Evolutionary conservation across 2,113 vertebrate genomes (phyloP).

Genomic region (Brevimyrus niger): DNA sequence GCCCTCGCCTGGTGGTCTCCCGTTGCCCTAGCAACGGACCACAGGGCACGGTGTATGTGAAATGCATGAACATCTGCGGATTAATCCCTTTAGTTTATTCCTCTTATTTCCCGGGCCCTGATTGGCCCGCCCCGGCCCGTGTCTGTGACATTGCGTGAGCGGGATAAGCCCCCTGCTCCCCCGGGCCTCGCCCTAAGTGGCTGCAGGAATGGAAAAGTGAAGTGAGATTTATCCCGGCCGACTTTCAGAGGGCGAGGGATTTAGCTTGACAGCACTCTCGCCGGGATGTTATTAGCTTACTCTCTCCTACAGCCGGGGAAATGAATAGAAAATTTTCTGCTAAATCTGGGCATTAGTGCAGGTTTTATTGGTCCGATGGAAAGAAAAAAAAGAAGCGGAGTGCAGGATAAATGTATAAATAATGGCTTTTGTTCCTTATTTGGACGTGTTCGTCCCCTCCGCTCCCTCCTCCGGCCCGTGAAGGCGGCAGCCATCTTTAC

Average conservation of each 20-base stretch:
- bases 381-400: constrained; percentile 41
- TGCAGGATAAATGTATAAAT: constrained; percentile 29
- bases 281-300: constrained; percentile 47
- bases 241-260: constrained; percentile 37
- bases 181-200: constrained; percentile 46
- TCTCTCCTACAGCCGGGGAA: constrained; percentile 43
- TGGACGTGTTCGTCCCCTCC: constrained; percentile 30
- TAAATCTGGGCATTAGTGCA: constrained; percentile 44
- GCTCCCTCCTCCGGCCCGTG: background rate
- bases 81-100: constrained; percentile 60
- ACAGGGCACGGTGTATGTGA: constrained; percentile 76
- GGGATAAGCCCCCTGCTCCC: constrained; percentile 44
- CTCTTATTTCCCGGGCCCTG: constrained; percentile 58
- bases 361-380: constrained; percentile 36
- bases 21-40: constrained; percentile 88
- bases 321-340: constrained; percentile 44
- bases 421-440: constrained; percentile 25
- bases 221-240: constrained; percentile 43
- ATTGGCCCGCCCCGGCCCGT: constrained; percentile 48
- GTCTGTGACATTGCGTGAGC: constrained; percentile 54
- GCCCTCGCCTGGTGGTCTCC: constrained; percentile 72
- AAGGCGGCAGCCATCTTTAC: background rate
- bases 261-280: constrained; percentile 37
- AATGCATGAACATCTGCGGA: constrained; percentile 76
- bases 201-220: constrained; percentile 52